Evolutionary conservation across 2,113 vertebrate genomes (phyloP), one percentile per base, ranked within the genome.

Genomic region (Sporophila hypoxantha): DNA sequence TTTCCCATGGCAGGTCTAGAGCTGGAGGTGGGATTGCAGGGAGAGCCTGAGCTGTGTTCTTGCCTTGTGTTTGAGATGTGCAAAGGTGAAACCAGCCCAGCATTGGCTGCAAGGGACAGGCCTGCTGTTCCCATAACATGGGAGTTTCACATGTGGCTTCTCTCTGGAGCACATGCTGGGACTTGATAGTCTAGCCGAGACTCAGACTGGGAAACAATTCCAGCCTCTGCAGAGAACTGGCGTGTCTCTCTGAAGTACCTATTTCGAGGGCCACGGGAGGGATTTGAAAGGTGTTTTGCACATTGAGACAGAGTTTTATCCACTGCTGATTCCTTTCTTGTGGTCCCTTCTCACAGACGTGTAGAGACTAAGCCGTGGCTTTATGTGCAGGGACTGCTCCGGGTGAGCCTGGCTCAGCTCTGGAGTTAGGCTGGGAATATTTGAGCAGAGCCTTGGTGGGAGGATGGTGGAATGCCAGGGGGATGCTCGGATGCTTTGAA

Each of bases 111-210:
- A 1, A 81, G 89, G 85, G 92, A 94, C 85, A 89, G 76, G 37
- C 55, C 64, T 60, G 76, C 88, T 83, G 83, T 69, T 91, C 85
- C 87, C 91, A 86, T 69, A 73, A 66, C 85, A 69, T 55, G 1
- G 70, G 59, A 26, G 5, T 53, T 86, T 94, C 95, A 89, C 83
- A 82, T 81, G 82, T 86, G 94, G 89, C 88, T 94, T 62, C 29
- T 91, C 34, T 77, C 89, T 76, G 70, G 59, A 86, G 88, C 80
- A 76, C 85, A 73, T 87, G 87, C 85, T 87, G 85, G 92, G 85
- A 83, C 91, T 92, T 89, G 92, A 91, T 57, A 82, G 92, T 68
- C 82, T 47, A 64, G 82, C 53, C 29, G 21, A 90, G 82, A 60
- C 93, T 75, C 79, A 77, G 91, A 55, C 83, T 78, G 80, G 92